A percentile compares a stretch with the other conserved stretches of the same genome.
phyloP scores from a whole-genome alignment of 2,888 invertebrate genomes.

The Platycheirus rosarum region DNA sequence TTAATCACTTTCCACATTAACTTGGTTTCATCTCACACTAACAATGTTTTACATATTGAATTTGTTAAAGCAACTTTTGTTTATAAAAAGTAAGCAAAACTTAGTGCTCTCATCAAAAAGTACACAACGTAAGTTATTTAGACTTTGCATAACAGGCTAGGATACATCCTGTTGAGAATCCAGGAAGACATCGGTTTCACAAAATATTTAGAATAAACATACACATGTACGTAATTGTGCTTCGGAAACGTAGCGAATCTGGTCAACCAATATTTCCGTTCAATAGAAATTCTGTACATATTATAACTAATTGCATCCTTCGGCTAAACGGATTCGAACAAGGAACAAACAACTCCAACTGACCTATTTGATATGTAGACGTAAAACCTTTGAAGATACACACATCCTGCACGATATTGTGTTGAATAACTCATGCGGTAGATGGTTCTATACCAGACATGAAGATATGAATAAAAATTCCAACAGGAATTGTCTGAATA shows the following conservation, averaged over 20 bases:
- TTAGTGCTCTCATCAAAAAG: too few species aligned
- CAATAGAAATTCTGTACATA: constrained; percentile 11
- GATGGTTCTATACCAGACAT: not conserved
- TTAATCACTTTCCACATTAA: not conserved
- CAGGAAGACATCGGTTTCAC: not conserved
- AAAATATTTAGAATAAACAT: not conserved
- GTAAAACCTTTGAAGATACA: not conserved
- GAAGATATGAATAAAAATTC: not conserved
- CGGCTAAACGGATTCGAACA: not conserved
- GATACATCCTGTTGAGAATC: not conserved
- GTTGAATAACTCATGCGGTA: constrained; percentile 32
- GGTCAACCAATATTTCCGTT: constrained; percentile 27
- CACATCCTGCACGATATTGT: constrained; percentile 26
- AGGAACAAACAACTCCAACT: not conserved
- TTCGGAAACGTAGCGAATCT: constrained; percentile 8
- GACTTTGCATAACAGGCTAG: not conserved
- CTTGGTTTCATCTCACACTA: not conserved
- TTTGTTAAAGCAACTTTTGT: constrained; percentile 31
- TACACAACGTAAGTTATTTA: not conserved
- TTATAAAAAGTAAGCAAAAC: too few species aligned
- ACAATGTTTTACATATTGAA: constrained; percentile 18
- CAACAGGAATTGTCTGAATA: not conserved
- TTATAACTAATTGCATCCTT: constrained; percentile 46
- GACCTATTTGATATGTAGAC: not conserved
- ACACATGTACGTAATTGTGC: not conserved